Evolutionary conservation across 1,140 invertebrate genomes (phyloP), one percentile per base, ranked within the genome.

Genomic region (Trichogramma pretiosum): DNA sequence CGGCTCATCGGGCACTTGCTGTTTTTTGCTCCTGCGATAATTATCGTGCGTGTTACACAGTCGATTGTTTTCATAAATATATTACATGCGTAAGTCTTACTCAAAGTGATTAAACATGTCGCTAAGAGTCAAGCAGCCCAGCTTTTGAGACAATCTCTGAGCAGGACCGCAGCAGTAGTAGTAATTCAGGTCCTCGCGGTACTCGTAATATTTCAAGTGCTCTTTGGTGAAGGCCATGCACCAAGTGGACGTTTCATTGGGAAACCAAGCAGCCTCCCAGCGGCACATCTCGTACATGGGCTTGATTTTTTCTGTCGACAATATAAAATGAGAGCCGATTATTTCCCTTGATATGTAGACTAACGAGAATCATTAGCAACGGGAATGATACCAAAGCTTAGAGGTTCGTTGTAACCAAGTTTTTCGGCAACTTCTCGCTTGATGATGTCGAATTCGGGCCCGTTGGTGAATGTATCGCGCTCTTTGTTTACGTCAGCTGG

Each of bases 81-180:
- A n/a, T n/a, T n/a, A n/a, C n/a, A n/a, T n/a, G n/a, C n/a, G n/a
- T n/a, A n/a, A n/a, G n/a, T n/a, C 70, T 56, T 72, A 79, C 62
- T 72, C 69, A 56, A 88, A 82, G 58, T 80, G 77, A 11, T 76
- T 65, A 42, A 89, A 77, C 68, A 92, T 76, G 54, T 93, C 83
- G 56, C 81, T 78, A 0, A 89, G 67, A 2, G 81, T 70, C 1
- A 80, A 76, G 65, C 89, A 93, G 33, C 84, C 87, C 17, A 89
- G 69, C 43, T 78, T 74, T 26, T 67, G 64, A 48, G 82, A 81
- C 34, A 79, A 66, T 5, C 74, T 62, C 37, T 79, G 78, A 0
- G 85, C 87, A 60, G 86, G 85, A 5, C 85, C 85, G 41, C 79
- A 76, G 46, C 77, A 79, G 64, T 87, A 89, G 59, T 85, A 90